Conservation (phyloP, 2,113 vertebrate species). For the Elgaria multicarinata region DNA sequence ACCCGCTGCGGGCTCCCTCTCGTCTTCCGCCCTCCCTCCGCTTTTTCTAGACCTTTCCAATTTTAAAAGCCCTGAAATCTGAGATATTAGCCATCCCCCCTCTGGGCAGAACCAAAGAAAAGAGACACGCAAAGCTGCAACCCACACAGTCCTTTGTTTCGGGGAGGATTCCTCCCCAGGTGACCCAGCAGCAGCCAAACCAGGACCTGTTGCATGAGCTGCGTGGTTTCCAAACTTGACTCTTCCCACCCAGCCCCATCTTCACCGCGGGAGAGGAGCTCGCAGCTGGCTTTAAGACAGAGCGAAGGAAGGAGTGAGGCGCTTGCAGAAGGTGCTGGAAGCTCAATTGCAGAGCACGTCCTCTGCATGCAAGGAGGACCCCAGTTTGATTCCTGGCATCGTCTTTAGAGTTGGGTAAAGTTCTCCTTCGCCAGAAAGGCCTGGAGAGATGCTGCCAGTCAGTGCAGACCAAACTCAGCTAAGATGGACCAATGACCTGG, state of each 20-base stretch:
- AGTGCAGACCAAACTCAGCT: no score
- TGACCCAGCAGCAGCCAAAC: neutral
- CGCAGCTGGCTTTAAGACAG: neutral
- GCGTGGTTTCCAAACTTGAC: neutral
- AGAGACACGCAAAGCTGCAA: neutral
- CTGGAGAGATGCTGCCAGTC: neutral
- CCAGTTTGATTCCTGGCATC: neutral
- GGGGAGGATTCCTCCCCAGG: neutral
- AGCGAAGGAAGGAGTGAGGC: neutral
- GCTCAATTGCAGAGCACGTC: rapidly evolving
- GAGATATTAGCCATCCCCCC: neutral
- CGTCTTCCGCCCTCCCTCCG: rapidly evolving
- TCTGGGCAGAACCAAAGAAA: neutral
- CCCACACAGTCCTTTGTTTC: neutral
- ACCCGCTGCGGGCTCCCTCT: no score
- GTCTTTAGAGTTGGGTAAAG: no score
- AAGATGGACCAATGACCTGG: neutral
- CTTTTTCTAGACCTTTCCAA: neutral
- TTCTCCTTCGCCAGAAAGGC: rapidly evolving
- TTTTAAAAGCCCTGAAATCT: neutral
- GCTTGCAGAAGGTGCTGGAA: neutral
- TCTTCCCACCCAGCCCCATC: neutral
- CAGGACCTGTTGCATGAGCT: neutral
- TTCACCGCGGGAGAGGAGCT: neutral
- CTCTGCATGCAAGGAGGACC: no score